phyloP scores from a whole-genome alignment of 2,888 invertebrate genomes.

The Hoplodrina ambigua region DNA sequence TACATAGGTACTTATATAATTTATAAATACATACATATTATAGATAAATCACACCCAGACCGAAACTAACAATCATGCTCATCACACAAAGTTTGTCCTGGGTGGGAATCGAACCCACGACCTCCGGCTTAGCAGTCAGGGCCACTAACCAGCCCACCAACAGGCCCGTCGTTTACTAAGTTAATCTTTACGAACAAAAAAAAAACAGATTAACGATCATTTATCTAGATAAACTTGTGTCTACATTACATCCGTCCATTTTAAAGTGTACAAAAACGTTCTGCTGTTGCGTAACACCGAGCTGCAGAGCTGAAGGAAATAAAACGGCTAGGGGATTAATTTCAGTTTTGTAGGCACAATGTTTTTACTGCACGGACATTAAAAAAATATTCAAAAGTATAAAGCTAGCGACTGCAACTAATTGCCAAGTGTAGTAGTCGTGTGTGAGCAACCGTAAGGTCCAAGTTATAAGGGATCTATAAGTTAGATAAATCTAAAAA shows the following conservation, averaged over 20 bases:
- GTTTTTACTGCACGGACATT: slow-evolving; percentile 17
- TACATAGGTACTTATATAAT: no score
- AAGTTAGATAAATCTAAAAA: background rate
- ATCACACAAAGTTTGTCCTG: no score
- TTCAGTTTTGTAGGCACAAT: slow-evolving; percentile 18
- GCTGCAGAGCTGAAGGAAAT: background rate
- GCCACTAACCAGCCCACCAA: no score
- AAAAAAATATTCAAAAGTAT: slow-evolving; percentile 12
- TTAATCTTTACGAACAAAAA: no score
- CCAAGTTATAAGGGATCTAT: slow-evolving; percentile 7
- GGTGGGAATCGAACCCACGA: no score
- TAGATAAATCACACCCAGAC: no score
- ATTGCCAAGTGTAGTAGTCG: slow-evolving; percentile 47
- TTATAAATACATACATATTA: no score
- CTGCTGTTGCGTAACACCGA: slow-evolving; percentile 10
- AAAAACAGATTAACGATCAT: background rate
- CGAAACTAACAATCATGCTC: no score
- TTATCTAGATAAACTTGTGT: background rate
- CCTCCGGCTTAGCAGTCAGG: no score
- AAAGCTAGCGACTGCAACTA: slow-evolving; percentile 42
- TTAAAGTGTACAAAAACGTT: background rate
- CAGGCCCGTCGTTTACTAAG: no score
- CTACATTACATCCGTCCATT: background rate
- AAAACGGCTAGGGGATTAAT: slow-evolving; percentile 8
- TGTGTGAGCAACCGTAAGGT: slow-evolving; percentile 13